A percentile compares a stretch with the other conserved stretches of the same genome.
phyloP scores from a whole-genome alignment of 2,888 invertebrate species.

The Lasioglossum zephyrum region DNA sequence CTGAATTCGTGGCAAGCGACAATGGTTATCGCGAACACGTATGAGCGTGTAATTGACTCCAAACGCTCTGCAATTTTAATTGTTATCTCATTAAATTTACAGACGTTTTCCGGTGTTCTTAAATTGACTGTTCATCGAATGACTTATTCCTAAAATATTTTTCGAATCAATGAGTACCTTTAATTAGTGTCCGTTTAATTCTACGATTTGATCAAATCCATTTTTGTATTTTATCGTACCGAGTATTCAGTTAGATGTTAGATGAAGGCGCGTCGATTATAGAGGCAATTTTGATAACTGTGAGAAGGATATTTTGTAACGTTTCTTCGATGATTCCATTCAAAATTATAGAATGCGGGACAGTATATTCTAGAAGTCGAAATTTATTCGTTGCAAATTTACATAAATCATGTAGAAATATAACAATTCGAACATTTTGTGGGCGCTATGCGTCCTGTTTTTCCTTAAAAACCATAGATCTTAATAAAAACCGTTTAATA shows the following conservation, averaged over 20 bases:
- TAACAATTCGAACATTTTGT: conserved; percentile 31
- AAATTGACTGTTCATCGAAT: conserved; percentile 26
- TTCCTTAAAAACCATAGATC: conserved; percentile 39
- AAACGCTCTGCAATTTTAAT: conserved; percentile 55
- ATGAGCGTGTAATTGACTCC: conserved; percentile 62
- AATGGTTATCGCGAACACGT: conserved; percentile 51
- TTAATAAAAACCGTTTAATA: conserved; percentile 53
- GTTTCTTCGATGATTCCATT: conserved; percentile 5
- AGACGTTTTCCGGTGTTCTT: conserved; percentile 43
- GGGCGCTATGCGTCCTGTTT: conserved; percentile 28
- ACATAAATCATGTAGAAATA: conserved; percentile 26
- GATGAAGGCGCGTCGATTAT: conserved; percentile 14
- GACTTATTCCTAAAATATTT: conserved; percentile 33
- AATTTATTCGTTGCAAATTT: conserved; percentile 18
- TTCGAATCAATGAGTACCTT: conserved; percentile 37
- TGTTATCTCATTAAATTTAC: conserved; percentile 44
- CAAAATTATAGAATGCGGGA: conserved; percentile 54
- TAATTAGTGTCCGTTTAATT: conserved; percentile 44
- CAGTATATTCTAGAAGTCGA: conserved; percentile 40
- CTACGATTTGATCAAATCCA: conserved; percentile 46
- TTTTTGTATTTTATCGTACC: conserved; percentile 35
- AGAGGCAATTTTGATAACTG: conserved; percentile 23
- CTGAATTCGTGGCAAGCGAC: conserved; percentile 49
- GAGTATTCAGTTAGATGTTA: conserved; percentile 43
- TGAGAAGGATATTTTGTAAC: conserved; percentile 24